Evolutionary conservation across 2,888 invertebrate genomes (phyloP), one percentile per base, ranked within the genome.

Genomic region (Dasypolia templi): DNA sequence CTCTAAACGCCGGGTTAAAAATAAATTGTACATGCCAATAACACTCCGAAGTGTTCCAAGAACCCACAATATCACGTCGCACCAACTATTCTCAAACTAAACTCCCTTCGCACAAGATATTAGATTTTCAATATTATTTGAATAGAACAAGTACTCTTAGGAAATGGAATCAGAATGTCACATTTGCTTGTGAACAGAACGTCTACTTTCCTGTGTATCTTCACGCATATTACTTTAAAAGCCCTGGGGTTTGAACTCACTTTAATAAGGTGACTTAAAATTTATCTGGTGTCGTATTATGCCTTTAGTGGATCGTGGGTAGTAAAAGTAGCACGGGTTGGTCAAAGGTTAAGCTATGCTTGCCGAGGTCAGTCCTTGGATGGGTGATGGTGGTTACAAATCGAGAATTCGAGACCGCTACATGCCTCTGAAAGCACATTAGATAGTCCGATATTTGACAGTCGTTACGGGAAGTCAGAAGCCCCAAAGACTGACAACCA

Each of bases 101-200:
- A 83, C 35, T 65, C 44, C 39, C 39, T 61, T 66, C 44, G 67
- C 68, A 73, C 80, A 79, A 68, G 82, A 81, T 79, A 81, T 84
- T 86, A 73, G 74, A 76, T 77, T 70, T 75, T 82, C 83, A 77
- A 83, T 83, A 83, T 85, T 79, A 83, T 76, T 80, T 86, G 80
- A 79, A 80, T 64, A 83, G 80, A 72, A 42, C 75, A 83, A 83
- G 85, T 81, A 67, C 62, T 63, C 35, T 12, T 55, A 77, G 64
- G 67, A 74, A 70, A 75, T 74, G 55, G 83, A 83, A 82, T 79
- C 75, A 79, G 49, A 73, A 72, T 84, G 46, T 67, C 61, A 46
- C 82, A 35, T 83, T 76, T 79, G 49, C 58, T 69, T 55, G 44
- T 62, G 64, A 76, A 68, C 51, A 67, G 56, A 67, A 32, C 49